Conservation (phyloP, 2,113 vertebrate genomes). For the Charina bottae region DNA sequence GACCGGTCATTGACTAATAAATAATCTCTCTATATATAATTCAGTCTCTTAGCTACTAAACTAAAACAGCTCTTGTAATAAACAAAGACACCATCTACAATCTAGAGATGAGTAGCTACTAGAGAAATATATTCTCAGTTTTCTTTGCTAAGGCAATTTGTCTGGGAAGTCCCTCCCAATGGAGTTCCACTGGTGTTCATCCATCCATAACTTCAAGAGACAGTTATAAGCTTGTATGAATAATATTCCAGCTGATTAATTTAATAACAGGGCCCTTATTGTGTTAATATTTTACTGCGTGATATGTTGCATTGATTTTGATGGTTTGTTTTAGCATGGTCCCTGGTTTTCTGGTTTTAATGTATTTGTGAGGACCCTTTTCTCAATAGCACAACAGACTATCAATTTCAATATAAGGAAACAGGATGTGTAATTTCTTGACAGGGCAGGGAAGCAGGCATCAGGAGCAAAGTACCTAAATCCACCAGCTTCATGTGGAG, state of each 20-base stretch:
- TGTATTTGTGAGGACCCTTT: not conserved
- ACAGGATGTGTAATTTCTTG: not conserved
- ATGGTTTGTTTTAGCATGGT: not conserved
- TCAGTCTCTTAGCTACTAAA: not conserved
- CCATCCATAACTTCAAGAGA: not conserved
- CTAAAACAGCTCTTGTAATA: not conserved
- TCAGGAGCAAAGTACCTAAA: not conserved
- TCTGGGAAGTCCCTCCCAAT: not conserved
- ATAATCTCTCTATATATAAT: not conserved
- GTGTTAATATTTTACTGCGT: not conserved
- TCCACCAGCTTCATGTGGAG: slow-evolving; percentile 35
- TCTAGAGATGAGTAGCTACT: not conserved
- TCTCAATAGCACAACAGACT: not conserved
- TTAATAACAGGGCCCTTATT: not conserved
- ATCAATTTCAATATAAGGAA: not conserved
- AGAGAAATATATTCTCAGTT: not conserved
- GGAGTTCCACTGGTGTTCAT: not conserved
- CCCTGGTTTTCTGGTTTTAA: not conserved
- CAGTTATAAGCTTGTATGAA: not conserved
- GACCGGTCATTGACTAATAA: not conserved
- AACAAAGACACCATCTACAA: not conserved
- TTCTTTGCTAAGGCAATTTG: not conserved
- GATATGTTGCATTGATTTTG: not conserved
- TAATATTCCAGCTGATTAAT: not conserved
- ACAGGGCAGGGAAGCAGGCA: not conserved